A percentile compares a stretch with the other conserved stretches of the same genome.
Conservation (phyloP, 2,888 invertebrate genomes). For the Drosophila suboccidentalis region DNA sequence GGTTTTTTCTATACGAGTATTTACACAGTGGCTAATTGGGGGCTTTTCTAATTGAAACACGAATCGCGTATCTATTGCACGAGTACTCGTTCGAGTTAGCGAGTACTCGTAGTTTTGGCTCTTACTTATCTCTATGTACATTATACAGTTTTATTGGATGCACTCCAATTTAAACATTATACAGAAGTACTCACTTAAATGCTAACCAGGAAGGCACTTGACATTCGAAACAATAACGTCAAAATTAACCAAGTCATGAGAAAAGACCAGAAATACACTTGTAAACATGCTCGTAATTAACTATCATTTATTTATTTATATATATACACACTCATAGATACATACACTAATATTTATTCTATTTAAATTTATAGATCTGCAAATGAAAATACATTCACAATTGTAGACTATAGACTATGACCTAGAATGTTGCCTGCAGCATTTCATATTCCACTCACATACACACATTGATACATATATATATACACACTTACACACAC, state of each 20-base stretch:
- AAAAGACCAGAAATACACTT: constrained; percentile 8
- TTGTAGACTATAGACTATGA: constrained; percentile 15
- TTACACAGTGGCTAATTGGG: constrained; percentile 63
- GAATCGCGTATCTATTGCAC: constrained; percentile 8
- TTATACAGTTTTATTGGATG: constrained; percentile 42
- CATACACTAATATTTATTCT: constrained; percentile 11
- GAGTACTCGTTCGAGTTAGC: neutral
- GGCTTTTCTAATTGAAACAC: constrained; percentile 30
- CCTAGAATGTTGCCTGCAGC: constrained; percentile 23
- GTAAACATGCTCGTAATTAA: constrained; percentile 12
- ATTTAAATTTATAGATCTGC: constrained; percentile 8
- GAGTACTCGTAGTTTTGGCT: constrained; percentile 16
- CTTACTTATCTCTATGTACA: constrained; percentile 21
- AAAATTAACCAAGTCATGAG: constrained; percentile 47
- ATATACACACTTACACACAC: neutral
- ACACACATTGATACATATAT: constrained; percentile 1
- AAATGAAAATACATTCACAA: constrained; percentile 8
- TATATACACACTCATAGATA: constrained; percentile 7
- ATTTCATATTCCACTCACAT: constrained; percentile 11
- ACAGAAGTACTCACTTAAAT: constrained; percentile 54
- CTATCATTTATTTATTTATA: neutral
- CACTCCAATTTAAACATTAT: constrained; percentile 9
- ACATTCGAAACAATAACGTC: constrained; percentile 65
- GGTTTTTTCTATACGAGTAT: constrained; percentile 31
- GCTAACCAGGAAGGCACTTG: constrained; percentile 77